Evolutionary conservation across 1,140 invertebrate genomes (phyloP).

Genomic region (Hylaeus anthracinus): DNA sequence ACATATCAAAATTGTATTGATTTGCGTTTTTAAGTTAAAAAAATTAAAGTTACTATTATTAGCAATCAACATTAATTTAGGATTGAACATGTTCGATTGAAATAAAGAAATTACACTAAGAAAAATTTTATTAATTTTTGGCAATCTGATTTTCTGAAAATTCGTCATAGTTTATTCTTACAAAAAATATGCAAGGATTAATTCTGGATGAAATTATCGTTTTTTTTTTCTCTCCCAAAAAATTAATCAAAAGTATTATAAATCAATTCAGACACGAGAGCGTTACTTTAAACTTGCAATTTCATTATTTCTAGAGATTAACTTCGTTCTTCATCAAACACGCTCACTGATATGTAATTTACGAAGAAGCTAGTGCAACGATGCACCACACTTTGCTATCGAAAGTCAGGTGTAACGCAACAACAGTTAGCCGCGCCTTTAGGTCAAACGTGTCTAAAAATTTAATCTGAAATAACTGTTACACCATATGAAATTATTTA

Average conservation of each 20-base stretch:
- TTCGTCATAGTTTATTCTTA: too few relatives aligned
- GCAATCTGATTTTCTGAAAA: too few relatives aligned
- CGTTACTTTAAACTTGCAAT: not conserved
- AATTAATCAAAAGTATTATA: not conserved
- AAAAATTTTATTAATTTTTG: too few relatives aligned
- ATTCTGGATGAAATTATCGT: too few relatives aligned
- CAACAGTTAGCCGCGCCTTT: conserved; percentile 14
- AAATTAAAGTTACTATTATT: too few relatives aligned
- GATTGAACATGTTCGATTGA: too few relatives aligned
- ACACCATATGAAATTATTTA: conserved; percentile 7
- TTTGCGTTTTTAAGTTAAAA: too few relatives aligned
- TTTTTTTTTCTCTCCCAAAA: too few relatives aligned
- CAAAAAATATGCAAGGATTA: too few relatives aligned
- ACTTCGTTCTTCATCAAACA: not conserved
- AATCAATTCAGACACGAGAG: not conserved
- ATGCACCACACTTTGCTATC: conserved; percentile 14
- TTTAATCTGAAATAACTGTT: not conserved
- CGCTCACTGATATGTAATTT: not conserved
- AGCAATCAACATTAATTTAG: too few relatives aligned
- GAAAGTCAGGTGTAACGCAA: conserved; percentile 11
- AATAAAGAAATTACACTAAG: too few relatives aligned
- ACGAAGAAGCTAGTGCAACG: conserved; percentile 9
- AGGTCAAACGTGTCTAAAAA: conserved; percentile 2
- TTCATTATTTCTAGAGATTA: not conserved
- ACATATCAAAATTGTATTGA: too few relatives aligned